Evolutionary conservation across 2,113 vertebrate genomes (phyloP), one percentile per base, ranked within the genome.

Genomic region (Apteryx owenii): DNA sequence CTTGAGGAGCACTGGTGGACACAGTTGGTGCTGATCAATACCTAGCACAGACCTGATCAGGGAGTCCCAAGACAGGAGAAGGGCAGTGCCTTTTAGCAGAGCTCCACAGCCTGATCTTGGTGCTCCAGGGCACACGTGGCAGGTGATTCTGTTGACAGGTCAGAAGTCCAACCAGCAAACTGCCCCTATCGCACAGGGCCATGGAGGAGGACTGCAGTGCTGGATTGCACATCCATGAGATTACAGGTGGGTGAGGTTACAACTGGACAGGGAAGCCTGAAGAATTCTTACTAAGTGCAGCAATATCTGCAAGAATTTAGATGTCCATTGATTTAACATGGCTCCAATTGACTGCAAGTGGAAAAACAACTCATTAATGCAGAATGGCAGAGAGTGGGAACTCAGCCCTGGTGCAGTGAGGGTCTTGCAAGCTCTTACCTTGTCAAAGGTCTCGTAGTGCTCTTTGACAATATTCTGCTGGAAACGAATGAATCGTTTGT

Each of bases 401-500:
- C 2, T 0, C 48, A 19, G 9, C 5, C 20, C 12, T 16, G 76
- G 18, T 4, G 70, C 28, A 10, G 2, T 12, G 36, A 82, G 14
- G 12, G 3, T 22, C n/a, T 83, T 51, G 23, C 33, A 9, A 42
- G 54, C n/a, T 31, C 97, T 95, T 91, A 99, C 99, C 98, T 99
- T 96, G 56, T 99, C 94, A 3, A 97, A 99, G 12, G 98, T 98
- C 62, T 90, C 18, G 2, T 99, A 99, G 95, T 99, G 99, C 56
- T 99, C 98, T 3, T 40, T 96, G 80, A 99, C 98, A 0, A 97
- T 98, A 56, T 95, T 99, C 85, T 98, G 80, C 38, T 99, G 81
- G 75, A 99, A 99, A 1, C 0, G 0, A 26, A 33, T 12, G 66
- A 99, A 98, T 19, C 95, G 97, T 4, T 5, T 58, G 62, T 99